Evolutionary conservation across 2,797 vertebrate species (phyloP).

Genomic region (Kryptolebias ocellatus): DNA sequence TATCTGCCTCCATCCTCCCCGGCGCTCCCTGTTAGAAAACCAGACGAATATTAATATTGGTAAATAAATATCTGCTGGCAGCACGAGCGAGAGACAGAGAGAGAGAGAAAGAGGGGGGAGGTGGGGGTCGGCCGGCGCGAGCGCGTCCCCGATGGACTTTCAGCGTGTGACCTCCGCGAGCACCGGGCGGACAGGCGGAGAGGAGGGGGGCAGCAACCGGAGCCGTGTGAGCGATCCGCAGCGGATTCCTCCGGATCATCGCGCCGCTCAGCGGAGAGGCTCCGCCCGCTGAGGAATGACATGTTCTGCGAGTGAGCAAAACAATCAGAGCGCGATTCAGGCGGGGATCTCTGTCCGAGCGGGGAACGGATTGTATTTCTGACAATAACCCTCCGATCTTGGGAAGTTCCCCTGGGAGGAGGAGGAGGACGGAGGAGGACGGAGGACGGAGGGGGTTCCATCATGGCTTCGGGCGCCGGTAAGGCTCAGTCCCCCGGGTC

Average conservation of each 20-base stretch:
- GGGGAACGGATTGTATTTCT: conserved; percentile 49
- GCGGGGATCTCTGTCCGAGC: conserved; percentile 57
- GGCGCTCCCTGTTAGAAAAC: conserved; percentile 53
- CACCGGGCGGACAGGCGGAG: conserved; percentile 70
- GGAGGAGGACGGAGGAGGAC: not conserved
- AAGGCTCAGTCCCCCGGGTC: conserved; percentile 81
- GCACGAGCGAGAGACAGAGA: conserved; percentile 1
- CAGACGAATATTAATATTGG: conserved; percentile 1
- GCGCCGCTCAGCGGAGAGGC: conserved; percentile 46
- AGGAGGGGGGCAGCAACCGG: conserved; percentile 61
- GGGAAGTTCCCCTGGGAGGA: conserved; percentile 66
- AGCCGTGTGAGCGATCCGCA: conserved; percentile 61
- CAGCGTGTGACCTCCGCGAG: conserved; percentile 74
- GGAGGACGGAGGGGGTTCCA: conserved; percentile 26
- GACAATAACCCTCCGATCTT: conserved; percentile 54
- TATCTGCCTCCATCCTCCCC: conserved; percentile 60
- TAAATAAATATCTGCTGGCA: conserved; percentile 46
- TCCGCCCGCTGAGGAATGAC: conserved; percentile 55
- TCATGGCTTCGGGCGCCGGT: conserved; percentile 90
- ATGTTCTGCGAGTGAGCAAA: conserved; percentile 44
- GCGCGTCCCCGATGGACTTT: conserved; percentile 81
- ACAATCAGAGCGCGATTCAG: conserved; percentile 59
- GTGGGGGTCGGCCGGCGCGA: conserved; percentile 62
- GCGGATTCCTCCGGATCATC: conserved; percentile 49
- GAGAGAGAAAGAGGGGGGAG: not conserved